Evolutionary conservation across 2,113 vertebrate species (phyloP), one percentile per base, ranked within the genome.

Genomic region (Toxostoma redivivum): DNA sequence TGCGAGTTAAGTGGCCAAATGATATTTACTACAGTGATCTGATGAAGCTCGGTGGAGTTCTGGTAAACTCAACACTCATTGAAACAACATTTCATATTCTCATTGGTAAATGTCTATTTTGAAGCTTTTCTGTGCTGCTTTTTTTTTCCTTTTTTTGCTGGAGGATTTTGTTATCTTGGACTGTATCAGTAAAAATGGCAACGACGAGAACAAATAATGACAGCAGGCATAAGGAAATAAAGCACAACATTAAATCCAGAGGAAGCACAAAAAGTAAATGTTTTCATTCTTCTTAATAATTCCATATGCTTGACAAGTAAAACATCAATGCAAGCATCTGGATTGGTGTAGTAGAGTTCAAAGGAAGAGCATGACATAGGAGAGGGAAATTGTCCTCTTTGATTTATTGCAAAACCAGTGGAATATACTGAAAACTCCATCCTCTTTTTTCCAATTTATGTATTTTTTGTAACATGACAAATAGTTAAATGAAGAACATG

Each of bases 1-100:
- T 99, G 67, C 98, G 98, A 78, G 95, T 99, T 42, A 99, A 99
- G 96, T 99, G 99, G 99, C 99, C 99, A 70, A 99, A 99, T 54
- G 99, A 99, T 86, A 99, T 99, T 97, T 99, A 99, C 97, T 99
- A 99, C 96, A 94, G 98, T 11, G 98, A 98, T 88, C 96, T 98
- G 53, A 98, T 99, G 98, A 99, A 99, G 97, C 97, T 99, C 0
- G 99, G 99, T 15, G 99, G 99, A 31, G 99, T 99, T 15, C 98
- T 99, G 98, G 99, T 99, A 47, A 99, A 98, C 61, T 99, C 99
- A 16, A 99, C 98, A 0, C 95, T 99, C 10, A 90, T 98, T 78
- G 99, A 99, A 94, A 97, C 98, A 69, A 99, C 98, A 3, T 99
- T 99, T 96, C 98, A 99, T 71, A 97, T 99, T 67, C 98, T 99